Evolutionary conservation across 2,797 vertebrate genomes (phyloP).

Genomic region (Antennarius maculatus): DNA sequence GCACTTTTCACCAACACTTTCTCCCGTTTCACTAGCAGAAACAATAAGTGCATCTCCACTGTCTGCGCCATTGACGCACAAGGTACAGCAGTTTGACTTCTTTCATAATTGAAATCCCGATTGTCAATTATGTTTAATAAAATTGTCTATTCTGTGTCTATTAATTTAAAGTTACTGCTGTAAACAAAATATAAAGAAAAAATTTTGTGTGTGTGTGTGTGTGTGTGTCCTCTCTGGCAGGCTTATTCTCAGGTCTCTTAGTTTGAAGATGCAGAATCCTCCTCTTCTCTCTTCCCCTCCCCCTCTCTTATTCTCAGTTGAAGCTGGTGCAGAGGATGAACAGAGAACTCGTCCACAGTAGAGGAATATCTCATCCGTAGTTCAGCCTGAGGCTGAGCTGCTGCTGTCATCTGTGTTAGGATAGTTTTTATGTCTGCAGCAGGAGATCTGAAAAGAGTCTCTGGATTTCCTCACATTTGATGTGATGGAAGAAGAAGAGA

Average conservation of each 20-base stretch:
- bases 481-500: conserved; percentile 1
- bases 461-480: neutral
- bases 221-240: neutral
- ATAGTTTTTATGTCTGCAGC: neutral
- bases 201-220: neutral
- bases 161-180: too few relatives aligned
- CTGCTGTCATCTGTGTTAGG: neutral
- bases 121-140: too few relatives aligned
- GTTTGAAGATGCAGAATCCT: neutral
- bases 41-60: too few relatives aligned
- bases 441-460: neutral
- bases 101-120: too few relatives aligned
- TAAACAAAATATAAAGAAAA: too few relatives aligned
- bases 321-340: conserved; percentile 3
- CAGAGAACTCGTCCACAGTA: neutral
- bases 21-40: too few relatives aligned
- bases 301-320: conserved; percentile 8
- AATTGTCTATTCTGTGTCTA: too few relatives aligned
- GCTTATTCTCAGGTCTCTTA: neutral
- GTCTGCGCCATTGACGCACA: too few relatives aligned
- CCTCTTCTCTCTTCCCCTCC: neutral
- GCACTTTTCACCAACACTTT: too few relatives aligned
- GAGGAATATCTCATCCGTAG: neutral
- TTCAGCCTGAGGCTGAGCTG: neutral
- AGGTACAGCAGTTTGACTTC: too few relatives aligned